Base-by-base conservation (phyloP, 1,140 invertebrate species). In the Drosophila gunungcola region DNA sequence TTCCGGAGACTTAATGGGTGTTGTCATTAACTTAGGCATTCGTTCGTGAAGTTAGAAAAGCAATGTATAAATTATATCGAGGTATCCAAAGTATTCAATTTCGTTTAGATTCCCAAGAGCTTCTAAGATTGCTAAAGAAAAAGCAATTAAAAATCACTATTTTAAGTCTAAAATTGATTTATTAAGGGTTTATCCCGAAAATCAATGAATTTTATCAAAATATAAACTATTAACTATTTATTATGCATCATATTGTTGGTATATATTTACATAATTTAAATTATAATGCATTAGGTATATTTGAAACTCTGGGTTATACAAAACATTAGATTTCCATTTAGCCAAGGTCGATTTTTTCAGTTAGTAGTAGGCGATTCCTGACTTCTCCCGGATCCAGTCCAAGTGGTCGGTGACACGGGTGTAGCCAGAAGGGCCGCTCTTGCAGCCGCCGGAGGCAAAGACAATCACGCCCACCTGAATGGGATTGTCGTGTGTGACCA, bases 281-380 rank as follows among this genome's bases (percentile, higher is more conserved):
- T 39, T 29, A 29, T 5, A 32, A 12, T 21, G 13, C 2, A 48
- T 12, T 11, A 16, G 36, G 10, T 32, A 25, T 11, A 27, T n/a
- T 25, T 0, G 12, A n/a, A 49, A 34, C 3, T 21, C 11, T 5
- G 4, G 3, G 4, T 4, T 49, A 11, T 2, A 16, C 5, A 55
- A 4, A 16, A 5, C 0, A 55, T 3, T 55, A 12, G 1, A 12
- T 11, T 3, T 29, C 10, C 4, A 54, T 38, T 12, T 7, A 29
- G 4, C 58, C 34, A 29, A 6, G n/a, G 11, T 41, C 34, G 1
- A 6, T 21, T 49, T 3, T 39, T 16, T 21, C 11, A 21, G 1
- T 58, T 51, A 70, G 12, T 72, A 72, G 3, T 72, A 70, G 29
- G 65, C 67, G 62, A 89, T 43, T 41, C 92, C 27, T 1, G 68